Evolutionary conservation across 35 echinoderm and acorn worm genomes (phyloP), one percentile per base, ranked within the genome.

Genomic region (Eucidaris tribuloides): DNA sequence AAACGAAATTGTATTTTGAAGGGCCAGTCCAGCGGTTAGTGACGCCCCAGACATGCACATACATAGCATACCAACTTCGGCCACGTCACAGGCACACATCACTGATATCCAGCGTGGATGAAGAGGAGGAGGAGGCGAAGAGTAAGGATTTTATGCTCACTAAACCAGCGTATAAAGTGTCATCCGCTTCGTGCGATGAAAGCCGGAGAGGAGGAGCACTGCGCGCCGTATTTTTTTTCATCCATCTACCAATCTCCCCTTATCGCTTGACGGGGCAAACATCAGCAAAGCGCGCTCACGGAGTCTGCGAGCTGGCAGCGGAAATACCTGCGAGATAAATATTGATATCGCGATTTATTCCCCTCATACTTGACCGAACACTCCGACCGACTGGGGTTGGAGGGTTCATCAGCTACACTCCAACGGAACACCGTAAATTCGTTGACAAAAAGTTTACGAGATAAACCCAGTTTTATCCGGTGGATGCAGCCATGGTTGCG

Each of bases 31-130:
- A 74, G 68, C 68, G 68, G 19, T 41, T 17, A 36, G 37, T 74
- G 68, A 74, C 37, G 68, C 68, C 11, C 35, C 34, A 74, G 68
- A 74, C 68, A 74, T 6, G 24, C 37, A 74, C 68, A 74, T 74
- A 74, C 35, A 74, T 74, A n/a, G 68, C 68, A 74, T 74, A 74
- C 68, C 68, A 74, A 25, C 68, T 74, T 44, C 7, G 68, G 37
- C 68, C 68, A 74, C 68, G 68, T 74, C 68, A 74, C 68, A n/a
- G n/a, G n/a, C n/a, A n/a, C n/a, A n/a, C n/a, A n/a, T n/a, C n/a
- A n/a, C 68, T 36, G 11, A 40, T 74, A 44, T 74, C 68, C 68
- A 74, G 68, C 68, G 68, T 40, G 13, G 68, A 64, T 40, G 44
- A 40, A 33, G 68, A 42, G 68, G 38, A 74, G 68, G 9, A 74